A percentile compares a stretch with the other conserved stretches of the same genome.
phyloP scores from a whole-genome alignment of 2,888 invertebrate species.

The Mesorhabditis sp. region DNA sequence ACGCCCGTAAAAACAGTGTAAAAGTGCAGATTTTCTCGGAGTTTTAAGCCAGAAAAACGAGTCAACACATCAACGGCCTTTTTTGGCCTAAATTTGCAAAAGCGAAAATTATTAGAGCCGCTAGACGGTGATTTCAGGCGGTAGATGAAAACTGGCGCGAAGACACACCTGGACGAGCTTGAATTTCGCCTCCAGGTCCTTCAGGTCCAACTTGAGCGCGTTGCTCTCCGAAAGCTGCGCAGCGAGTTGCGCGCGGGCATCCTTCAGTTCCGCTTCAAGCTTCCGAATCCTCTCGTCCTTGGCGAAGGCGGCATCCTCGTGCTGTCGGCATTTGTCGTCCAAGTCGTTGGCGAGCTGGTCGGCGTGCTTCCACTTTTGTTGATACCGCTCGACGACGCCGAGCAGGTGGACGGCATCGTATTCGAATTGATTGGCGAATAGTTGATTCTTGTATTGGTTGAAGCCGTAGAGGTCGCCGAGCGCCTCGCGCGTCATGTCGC shows the following conservation, averaged over 20 bases:
- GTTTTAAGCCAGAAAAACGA: no score
- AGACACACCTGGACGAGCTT: constrained; percentile 27
- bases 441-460: background rate
- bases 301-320: background rate
- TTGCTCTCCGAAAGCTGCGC: constrained; percentile 30
- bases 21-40: no score
- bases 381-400: background rate
- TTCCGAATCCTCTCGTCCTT: background rate
- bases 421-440: background rate
- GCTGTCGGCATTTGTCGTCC: background rate
- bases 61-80: no score
- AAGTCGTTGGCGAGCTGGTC: background rate
- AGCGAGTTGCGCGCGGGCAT: constrained; percentile 33
- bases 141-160: no score
- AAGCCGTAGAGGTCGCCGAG: background rate
- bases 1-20: no score
- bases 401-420: background rate
- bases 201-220: constrained; percentile 29
- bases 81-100: no score
- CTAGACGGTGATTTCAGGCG: no score
- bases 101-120: no score
- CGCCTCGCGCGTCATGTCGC: background rate
- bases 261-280: constrained; percentile 30
- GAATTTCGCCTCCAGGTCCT: constrained; percentile 27
- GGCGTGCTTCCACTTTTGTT: background rate